Evolutionary conservation across 2,888 invertebrate genomes (phyloP), one percentile per base, ranked within the genome.

Genomic region (Idaea aversata): DNA sequence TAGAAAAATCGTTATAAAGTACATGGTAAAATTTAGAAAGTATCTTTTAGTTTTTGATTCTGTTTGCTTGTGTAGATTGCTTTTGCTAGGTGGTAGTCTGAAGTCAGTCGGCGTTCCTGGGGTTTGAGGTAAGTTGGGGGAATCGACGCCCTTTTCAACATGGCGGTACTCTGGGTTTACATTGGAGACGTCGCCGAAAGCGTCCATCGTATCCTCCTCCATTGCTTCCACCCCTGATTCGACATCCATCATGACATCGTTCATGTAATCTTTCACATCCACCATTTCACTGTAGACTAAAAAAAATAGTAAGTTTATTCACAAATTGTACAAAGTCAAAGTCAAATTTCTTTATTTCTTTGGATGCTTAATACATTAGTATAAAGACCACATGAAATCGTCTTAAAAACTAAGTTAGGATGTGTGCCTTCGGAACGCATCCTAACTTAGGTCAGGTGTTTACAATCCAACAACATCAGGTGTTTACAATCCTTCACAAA

Each of bases 181-280:
- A 7, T 67, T 79, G 16, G 77, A 80, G n/a, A 84, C 77, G 61
- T 84, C 87, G 2, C 84, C 85, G 58, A 86, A 87, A 0, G 80
- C 86, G 57, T 92, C 91, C 63, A 91, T 79, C 10, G 79, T 86
- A 59, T 93, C 93, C 47, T 25, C 25, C 79, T 94, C 94, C 16
- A 92, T 73, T 0, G 93, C 93, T 74, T 94, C 94, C 15, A 93
- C 81, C 5, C 93, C 94, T 0, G 93, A 93, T 78, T 93, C 94
- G 0, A 93, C 93, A 67, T 93, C 93, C 76, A 90, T 68, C 62
- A 82, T 67, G 64, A 81, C 81, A 65, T 90, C 90, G 68, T 79
- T 82, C 4, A 82, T 66, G 34, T 77, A 74, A 36, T 88, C 88
- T 70, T 76, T 81, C 59, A 79, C 65, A 68, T 90, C 90, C 57